Conservation (phyloP, 2,888 invertebrate species). For the Platerodrilus igneus region DNA sequence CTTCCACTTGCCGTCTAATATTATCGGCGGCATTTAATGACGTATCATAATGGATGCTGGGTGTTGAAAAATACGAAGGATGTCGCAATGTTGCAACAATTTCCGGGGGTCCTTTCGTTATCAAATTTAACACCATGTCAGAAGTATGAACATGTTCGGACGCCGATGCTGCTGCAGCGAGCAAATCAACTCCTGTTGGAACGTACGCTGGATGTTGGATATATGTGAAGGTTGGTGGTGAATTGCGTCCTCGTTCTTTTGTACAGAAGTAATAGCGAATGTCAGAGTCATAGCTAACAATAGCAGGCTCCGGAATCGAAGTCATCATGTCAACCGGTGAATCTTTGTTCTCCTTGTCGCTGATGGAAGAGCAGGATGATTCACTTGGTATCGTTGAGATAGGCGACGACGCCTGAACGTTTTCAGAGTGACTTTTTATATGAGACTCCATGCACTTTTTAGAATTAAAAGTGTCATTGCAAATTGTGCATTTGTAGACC, state of each 20-base stretch:
- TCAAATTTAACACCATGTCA: conserved; percentile 42
- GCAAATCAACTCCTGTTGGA: conserved; percentile 41
- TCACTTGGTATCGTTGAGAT: conserved; percentile 40
- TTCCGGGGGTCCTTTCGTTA: conserved; percentile 35
- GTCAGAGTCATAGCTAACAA: conserved; percentile 41
- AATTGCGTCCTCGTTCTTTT: conserved; percentile 34
- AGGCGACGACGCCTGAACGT: conserved; percentile 49
- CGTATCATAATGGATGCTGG: conserved; percentile 37
- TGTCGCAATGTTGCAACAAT: conserved; percentile 38
- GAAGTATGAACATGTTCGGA: conserved; percentile 43
- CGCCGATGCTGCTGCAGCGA: conserved; percentile 47
- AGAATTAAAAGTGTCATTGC: conserved; percentile 85
- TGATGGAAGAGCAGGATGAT: conserved; percentile 42
- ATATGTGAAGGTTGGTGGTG: conserved; percentile 30
- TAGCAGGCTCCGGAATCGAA: conserved; percentile 28
- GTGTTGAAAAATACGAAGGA: conserved; percentile 39
- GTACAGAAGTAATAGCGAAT: conserved; percentile 40
- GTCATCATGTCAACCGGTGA: conserved; percentile 29
- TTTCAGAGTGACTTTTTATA: conserved; percentile 71
- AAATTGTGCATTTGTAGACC: conserved; percentile 88
- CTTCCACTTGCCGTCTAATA: conserved; percentile 60
- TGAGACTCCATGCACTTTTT: conserved; percentile 89
- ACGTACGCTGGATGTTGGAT: conserved; percentile 20
- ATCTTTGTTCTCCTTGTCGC: conserved; percentile 54
- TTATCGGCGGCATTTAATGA: conserved; percentile 51